Conservation (phyloP, 2,797 vertebrate species). For the Pantherophis alleghaniensis region DNA sequence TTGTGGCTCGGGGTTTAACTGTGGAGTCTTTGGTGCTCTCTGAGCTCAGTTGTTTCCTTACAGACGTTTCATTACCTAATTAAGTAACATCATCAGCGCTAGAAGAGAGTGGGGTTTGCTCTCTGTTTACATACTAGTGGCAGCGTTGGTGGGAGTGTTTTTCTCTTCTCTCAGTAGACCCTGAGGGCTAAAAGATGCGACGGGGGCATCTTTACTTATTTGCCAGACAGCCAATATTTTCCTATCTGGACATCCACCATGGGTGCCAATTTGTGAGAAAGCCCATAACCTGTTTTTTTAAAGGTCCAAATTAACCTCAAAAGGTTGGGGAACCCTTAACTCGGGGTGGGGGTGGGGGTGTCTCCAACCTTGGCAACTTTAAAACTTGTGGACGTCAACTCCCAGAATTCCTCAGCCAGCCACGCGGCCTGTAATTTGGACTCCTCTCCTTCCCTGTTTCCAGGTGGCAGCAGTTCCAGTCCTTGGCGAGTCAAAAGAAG, state of each 20-base stretch:
- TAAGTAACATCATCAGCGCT: too few relatives aligned
- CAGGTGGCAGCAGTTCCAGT: slow-evolving; percentile 90
- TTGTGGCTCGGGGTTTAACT: too few relatives aligned
- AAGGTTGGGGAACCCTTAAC: neutral
- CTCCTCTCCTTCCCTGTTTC: fast-evolving
- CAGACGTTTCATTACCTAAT: too few relatives aligned
- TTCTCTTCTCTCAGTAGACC: too few relatives aligned
- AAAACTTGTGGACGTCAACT: neutral
- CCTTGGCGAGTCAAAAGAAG: slow-evolving; percentile 85
- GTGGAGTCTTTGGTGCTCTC: too few relatives aligned
- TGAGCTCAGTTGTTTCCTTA: too few relatives aligned
- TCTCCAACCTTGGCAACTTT: too few relatives aligned
- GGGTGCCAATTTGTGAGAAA: neutral
- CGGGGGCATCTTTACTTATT: too few relatives aligned
- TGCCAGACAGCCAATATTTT: neutral
- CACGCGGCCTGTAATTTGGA: neutral
- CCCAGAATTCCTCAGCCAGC: neutral
- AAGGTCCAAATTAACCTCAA: neutral
- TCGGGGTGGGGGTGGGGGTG: too few relatives aligned
- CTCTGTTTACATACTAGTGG: too few relatives aligned
- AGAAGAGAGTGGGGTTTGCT: too few relatives aligned
- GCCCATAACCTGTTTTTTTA: neutral
- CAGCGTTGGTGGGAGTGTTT: too few relatives aligned
- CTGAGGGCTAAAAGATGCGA: neutral
- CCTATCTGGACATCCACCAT: neutral